Evolutionary conservation across 2,888 invertebrate species (phyloP).

Genomic region (Cotesia congregata): DNA sequence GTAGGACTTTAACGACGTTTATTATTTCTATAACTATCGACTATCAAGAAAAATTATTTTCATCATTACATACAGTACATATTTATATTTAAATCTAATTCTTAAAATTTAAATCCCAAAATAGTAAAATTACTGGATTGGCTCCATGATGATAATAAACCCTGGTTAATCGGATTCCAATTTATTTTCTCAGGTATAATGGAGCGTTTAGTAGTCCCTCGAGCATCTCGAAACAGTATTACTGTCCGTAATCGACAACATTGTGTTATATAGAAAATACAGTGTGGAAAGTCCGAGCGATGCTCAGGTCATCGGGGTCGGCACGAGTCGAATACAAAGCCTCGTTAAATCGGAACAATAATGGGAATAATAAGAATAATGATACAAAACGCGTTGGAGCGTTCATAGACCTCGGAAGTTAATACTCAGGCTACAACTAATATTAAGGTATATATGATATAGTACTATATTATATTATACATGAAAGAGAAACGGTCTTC

Average conservation of each 20-base stretch:
- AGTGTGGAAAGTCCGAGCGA: conserved; percentile 45
- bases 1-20: conserved; percentile 15
- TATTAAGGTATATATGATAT: background rate
- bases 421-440: background rate
- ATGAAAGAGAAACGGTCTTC: conserved; percentile 9
- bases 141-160: conserved; percentile 18
- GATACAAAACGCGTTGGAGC: conserved; percentile 33
- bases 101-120: background rate
- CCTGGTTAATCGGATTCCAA: conserved; percentile 18
- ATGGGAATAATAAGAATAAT: conserved; percentile 54
- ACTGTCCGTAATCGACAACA: conserved; percentile 2
- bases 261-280: conserved; percentile 36
- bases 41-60: background rate
- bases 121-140: too few relatives aligned
- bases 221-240: conserved; percentile 33
- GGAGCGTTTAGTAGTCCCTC: conserved; percentile 26
- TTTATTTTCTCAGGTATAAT: conserved; percentile 40
- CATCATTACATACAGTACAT: background rate
- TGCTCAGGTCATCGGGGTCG: conserved; percentile 45
- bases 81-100: background rate
- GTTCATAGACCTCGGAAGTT: background rate
- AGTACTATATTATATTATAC: background rate
- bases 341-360: conserved; percentile 61
- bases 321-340: conserved; percentile 54
- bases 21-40: conserved; percentile 25